phyloP scores from a whole-genome alignment of 2,888 invertebrate genomes.

The Chrysomela aeneicollis region DNA sequence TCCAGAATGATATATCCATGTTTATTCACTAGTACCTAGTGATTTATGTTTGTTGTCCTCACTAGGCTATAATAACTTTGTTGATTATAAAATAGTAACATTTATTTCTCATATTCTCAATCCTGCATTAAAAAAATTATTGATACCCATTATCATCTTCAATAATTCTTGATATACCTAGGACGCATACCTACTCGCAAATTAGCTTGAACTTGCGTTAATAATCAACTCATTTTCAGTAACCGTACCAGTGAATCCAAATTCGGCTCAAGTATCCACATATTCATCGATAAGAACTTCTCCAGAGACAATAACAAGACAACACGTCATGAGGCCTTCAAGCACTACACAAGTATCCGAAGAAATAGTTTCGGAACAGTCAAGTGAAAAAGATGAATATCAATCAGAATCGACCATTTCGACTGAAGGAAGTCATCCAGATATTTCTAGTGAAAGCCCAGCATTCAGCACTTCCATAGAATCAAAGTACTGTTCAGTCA shows the following conservation, averaged over 20 bases:
- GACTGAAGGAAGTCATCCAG: not conserved
- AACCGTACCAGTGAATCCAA: constrained; percentile 41
- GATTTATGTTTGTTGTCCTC: too few relatives aligned
- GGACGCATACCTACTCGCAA: too few relatives aligned
- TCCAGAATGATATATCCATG: too few relatives aligned
- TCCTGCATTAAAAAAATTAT: too few relatives aligned
- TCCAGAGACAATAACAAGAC: constrained; percentile 29
- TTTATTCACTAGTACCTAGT: too few relatives aligned
- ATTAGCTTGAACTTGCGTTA: too few relatives aligned
- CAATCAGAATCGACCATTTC: not conserved
- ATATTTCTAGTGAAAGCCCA: constrained; percentile 29
- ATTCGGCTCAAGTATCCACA: constrained; percentile 27
- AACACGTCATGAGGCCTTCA: constrained; percentile 16
- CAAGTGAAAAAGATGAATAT: constrained; percentile 5
- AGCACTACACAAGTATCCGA: constrained; percentile 27
- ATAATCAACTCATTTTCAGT: too few relatives aligned
- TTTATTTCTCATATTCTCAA: too few relatives aligned
- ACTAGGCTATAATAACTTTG: too few relatives aligned
- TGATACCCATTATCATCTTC: too few relatives aligned
- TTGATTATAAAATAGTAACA: too few relatives aligned
- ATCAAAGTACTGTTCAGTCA: constrained; percentile 60
- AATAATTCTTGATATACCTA: too few relatives aligned
- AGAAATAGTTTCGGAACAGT: constrained; percentile 40
- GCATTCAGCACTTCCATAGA: constrained; percentile 45
- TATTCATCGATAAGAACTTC: constrained; percentile 33